Base-by-base conservation (phyloP, 2,888 invertebrate species). In the Beris chalybata region DNA sequence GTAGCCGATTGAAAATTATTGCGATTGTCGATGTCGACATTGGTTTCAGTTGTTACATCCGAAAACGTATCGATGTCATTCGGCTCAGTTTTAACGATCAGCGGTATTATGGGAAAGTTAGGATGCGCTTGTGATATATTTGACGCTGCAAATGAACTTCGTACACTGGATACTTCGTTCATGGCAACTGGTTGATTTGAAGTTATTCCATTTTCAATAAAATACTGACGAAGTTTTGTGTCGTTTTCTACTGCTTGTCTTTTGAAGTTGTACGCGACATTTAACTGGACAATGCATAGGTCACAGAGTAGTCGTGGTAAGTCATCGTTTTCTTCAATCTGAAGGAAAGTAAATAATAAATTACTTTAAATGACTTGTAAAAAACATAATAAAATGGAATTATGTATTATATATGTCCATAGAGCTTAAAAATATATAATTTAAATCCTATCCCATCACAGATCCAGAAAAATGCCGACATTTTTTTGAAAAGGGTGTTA, bases 271-370 rank as follows among this genome's bases (percentile, higher is more conserved):
- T 73, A 73, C 0, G 73, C 70, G 15, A 73, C 71, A 59, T 73
- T 73, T 9, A 72, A 61, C 59, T 73, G 73, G 9, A 72, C 71
- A 9, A 73, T 72, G 48, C 73, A 73, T 1, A 70, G 52, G 55
- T 73, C 73, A 64, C 73, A 73, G 7, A 73, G 65, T 47, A 69
- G 43, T 32, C 69, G 67, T 4, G 73, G 73, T 32, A 72, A 44
- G 55, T 71, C 70, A 63, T 73, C 73, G 31, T 67, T 71, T 64
- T 72, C 72, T 22, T 72, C 71, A n/a, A 73, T 70, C 73, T 73
- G 52, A 50, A 69, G 68, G 43, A 31, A 57, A 38, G n/a, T 61
- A 50, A 64, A 48, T 32, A 44, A 53, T 52, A 5, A 50, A 22
- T 4, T n/a, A 52, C n/a, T 63, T 13, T 9, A 57, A 13, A 9